These are phyloP conservation scores for Epirrhoe tristata DNA, from an alignment of 2,888 invertebrate species.

Conservation along the genomic window DNA sequence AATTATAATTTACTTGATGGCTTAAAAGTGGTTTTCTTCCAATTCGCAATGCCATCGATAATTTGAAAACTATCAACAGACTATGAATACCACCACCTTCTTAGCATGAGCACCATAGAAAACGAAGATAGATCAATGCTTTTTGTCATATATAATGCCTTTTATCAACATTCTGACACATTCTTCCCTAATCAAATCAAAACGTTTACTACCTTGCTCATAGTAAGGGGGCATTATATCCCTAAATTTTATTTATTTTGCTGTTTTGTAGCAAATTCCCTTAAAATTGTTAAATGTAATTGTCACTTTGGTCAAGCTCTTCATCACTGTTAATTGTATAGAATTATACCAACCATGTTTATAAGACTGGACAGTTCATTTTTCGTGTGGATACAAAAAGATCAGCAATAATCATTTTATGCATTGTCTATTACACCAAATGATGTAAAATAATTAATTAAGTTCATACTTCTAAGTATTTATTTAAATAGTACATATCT, in stretches of 20 bases:
- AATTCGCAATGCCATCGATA: not conserved
- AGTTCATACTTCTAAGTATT: slow-evolving; percentile 37
- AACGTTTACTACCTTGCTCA: not conserved
- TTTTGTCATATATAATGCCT: not conserved
- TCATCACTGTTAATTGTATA: slow-evolving; percentile 41
- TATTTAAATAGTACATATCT: slow-evolving; percentile 41
- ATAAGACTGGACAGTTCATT: slow-evolving; percentile 53
- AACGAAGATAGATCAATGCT: not conserved
- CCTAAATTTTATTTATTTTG: not conserved
- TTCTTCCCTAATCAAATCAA: not conserved
- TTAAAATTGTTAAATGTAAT: not conserved
- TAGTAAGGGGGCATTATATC: not conserved
- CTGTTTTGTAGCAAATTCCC: not conserved
- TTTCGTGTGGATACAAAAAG: slow-evolving; percentile 44
- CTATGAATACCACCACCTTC: slow-evolving; percentile 2
- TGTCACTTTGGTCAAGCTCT: slow-evolving; percentile 49
- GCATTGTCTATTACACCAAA: slow-evolving; percentile 53
- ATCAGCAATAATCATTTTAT: slow-evolving; percentile 51
- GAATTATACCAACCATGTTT: slow-evolving; percentile 41
- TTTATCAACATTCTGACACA: not conserved
- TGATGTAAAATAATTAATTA: slow-evolving; percentile 47
- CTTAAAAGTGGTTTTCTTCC: no score
- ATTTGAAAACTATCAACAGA: slow-evolving; percentile 10
- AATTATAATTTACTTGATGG: no score
- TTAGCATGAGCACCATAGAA: not conserved